These are phyloP conservation scores for Leiothrix lutea DNA, from an alignment of 2,113 vertebrate species.

Conservation along the genomic window DNA sequence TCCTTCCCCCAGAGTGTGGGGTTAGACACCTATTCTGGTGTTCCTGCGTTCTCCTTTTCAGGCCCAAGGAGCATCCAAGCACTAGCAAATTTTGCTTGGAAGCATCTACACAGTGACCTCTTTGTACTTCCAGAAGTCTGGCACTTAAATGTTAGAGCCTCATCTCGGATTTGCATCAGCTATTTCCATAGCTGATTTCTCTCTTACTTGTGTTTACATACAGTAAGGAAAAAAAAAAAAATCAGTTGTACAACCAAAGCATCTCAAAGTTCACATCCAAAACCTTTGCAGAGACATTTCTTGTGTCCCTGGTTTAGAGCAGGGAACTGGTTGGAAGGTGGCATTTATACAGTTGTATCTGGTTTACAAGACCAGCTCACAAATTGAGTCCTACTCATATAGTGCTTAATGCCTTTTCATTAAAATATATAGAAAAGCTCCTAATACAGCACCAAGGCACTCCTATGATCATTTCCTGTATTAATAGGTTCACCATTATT, in stretches of 20 bases:
- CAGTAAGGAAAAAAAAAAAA: not conserved
- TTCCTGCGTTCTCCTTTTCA: not conserved
- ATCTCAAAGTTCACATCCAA: not conserved
- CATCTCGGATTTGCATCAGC: not conserved
- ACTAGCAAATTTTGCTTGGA: not conserved
- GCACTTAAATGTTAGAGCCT: not conserved
- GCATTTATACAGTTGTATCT: not conserved
- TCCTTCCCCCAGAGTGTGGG: not conserved
- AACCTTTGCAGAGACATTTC: not conserved
- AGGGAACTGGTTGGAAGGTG: not conserved
- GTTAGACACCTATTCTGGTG: not conserved
- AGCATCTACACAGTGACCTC: not conserved
- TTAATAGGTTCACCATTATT: not conserved
- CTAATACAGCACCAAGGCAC: not conserved
- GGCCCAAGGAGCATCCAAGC: not conserved
- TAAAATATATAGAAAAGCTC: not conserved
- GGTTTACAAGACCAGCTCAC: not conserved
- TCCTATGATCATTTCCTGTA: not conserved
- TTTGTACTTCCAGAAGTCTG: not conserved
- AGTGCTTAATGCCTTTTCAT: not conserved
- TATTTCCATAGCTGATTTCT: not conserved
- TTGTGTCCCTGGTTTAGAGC: not conserved
- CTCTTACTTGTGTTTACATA: not conserved
- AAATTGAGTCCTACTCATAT: not conserved
- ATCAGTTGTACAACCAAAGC: not conserved